Conservation (phyloP, 2,888 invertebrate genomes). For the Tetragonula carbonaria region DNA sequence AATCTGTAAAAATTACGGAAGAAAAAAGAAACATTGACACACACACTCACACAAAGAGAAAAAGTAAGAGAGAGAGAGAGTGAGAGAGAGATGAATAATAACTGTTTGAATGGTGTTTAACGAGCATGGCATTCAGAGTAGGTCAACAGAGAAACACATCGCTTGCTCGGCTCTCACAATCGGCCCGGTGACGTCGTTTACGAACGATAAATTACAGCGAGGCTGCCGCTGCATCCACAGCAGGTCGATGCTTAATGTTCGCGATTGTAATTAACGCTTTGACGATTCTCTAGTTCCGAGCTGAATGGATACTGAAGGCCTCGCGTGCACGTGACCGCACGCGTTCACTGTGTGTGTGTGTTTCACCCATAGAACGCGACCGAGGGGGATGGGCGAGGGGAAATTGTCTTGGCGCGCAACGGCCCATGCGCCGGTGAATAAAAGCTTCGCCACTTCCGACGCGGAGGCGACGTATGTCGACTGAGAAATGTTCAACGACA, state of each 20-base stretch:
- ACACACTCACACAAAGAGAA: not conserved
- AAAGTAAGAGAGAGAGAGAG: not conserved
- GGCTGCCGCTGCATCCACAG: not conserved
- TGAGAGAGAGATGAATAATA: not conserved
- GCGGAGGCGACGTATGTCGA: not conserved
- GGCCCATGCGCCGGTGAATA: not conserved
- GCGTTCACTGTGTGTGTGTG: conserved; percentile 8
- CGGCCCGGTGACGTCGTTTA: conserved; percentile 41
- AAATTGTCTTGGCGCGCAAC: conserved; percentile 6
- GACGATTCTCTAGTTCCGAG: conserved; percentile 29
- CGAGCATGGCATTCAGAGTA: not conserved
- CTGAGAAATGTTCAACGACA: not conserved
- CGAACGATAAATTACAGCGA: conserved; percentile 48
- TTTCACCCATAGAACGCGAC: not conserved
- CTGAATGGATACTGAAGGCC: conserved; percentile 23
- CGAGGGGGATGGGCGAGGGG: not conserved
- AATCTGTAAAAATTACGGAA: not conserved
- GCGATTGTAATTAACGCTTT: conserved; percentile 56
- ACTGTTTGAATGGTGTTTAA: not conserved
- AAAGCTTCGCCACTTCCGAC: not conserved
- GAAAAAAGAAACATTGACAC: too few relatives aligned
- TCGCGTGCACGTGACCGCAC: conserved; percentile 19
- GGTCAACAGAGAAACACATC: conserved; percentile 20
- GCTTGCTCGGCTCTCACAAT: conserved; percentile 39
- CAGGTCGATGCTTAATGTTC: conserved; percentile 35